Evolutionary conservation across 2,113 vertebrate species (phyloP).

Genomic region (Ceyx melanurus): DNA sequence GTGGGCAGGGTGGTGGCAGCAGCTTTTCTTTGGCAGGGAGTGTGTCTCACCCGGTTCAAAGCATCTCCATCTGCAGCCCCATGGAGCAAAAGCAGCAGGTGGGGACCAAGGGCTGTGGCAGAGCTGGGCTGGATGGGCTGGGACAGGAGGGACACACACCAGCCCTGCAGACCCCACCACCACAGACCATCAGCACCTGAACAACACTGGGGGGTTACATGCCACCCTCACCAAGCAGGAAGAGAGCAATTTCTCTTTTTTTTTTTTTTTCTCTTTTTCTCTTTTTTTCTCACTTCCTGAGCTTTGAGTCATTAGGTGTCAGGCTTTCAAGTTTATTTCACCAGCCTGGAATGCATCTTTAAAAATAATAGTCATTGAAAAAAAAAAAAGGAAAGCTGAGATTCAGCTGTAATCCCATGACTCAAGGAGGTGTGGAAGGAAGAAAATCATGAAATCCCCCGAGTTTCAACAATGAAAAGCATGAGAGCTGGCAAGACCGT

Average conservation of each 20-base stretch:
- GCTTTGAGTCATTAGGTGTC: slow-evolving; percentile 58
- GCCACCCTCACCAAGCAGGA: not conserved
- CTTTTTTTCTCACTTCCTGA: slow-evolving; percentile 13
- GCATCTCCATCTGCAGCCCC: slow-evolving; percentile 7
- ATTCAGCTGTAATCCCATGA: slow-evolving; percentile 51
- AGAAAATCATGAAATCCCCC: slow-evolving; percentile 45
- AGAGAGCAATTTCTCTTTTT: not conserved
- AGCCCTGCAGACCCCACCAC: not conserved
- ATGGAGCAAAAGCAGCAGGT: not conserved
- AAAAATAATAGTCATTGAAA: slow-evolving; percentile 38
- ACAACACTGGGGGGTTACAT: fast-evolving
- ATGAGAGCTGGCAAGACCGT: slow-evolving; percentile 28
- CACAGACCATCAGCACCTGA: not conserved
- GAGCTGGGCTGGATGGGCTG: not conserved
- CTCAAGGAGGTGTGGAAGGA: slow-evolving; percentile 61
- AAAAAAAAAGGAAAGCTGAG: not conserved
- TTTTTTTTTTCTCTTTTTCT: not conserved
- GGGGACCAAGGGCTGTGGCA: not conserved
- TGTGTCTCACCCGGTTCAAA: slow-evolving; percentile 28
- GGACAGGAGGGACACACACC: not conserved
- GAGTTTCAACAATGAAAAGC: slow-evolving; percentile 44
- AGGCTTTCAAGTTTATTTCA: slow-evolving; percentile 50
- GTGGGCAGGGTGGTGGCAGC: not conserved
- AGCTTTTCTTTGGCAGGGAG: not conserved
- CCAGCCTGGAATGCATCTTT: slow-evolving; percentile 57